phyloP scores from a whole-genome alignment of 53 echinoderm and acorn worm genomes.

The Zoroaster sp. region DNA sequence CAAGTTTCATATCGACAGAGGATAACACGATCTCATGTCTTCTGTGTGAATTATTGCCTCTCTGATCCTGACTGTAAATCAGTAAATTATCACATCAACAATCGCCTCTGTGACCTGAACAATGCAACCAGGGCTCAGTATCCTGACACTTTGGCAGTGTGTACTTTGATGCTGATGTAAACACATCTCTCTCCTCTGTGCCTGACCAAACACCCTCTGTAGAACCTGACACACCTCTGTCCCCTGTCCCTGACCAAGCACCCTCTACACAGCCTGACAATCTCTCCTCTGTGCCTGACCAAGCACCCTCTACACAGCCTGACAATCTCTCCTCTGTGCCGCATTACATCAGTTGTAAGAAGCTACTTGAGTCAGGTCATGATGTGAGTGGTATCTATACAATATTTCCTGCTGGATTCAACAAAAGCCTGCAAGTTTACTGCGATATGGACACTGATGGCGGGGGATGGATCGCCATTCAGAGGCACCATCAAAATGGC shows the following conservation, averaged over 20 bases:
- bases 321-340: background rate
- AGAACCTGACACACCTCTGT: too few relatives aligned
- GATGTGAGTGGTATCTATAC: background rate
- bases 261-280: too few relatives aligned
- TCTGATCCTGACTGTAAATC: background rate
- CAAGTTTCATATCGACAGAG: background rate
- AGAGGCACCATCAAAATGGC: constrained; percentile 37
- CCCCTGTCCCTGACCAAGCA: too few relatives aligned
- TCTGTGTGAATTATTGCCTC: background rate
- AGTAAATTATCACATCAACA: background rate
- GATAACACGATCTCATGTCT: background rate
- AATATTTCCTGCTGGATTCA: background rate
- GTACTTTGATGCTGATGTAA: too few relatives aligned
- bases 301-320: background rate
- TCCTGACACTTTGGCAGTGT: too few relatives aligned
- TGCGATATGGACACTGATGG: constrained; percentile 25
- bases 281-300: too few relatives aligned
- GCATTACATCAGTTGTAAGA: background rate
- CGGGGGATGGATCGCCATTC: constrained; percentile 9
- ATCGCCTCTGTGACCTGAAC: too few relatives aligned
- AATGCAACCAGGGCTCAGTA: too few relatives aligned
- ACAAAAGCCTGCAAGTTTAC: background rate
- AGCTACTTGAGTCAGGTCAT: background rate
- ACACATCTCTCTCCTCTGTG: too few relatives aligned
- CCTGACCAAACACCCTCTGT: too few relatives aligned